Evolutionary conservation across 1,140 invertebrate species (phyloP).

Genomic region (Drosophila baimaii): DNA sequence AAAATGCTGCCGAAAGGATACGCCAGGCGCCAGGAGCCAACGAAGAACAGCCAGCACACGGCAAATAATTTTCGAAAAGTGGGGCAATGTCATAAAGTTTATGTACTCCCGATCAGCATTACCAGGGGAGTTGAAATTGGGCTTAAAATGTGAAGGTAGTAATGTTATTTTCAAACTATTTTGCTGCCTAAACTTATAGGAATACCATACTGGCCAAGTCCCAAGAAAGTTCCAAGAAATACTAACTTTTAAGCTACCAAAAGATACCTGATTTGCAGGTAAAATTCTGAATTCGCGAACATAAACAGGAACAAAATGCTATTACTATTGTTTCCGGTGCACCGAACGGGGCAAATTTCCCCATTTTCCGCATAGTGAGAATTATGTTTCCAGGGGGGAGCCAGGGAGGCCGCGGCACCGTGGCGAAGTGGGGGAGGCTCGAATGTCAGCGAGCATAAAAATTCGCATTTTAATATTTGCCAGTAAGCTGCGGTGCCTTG

Average conservation of each 20-base stretch:
- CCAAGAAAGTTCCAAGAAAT: too few relatives aligned
- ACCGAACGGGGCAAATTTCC: constrained; percentile 15
- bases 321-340: constrained; percentile 5
- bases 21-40: constrained; percentile 33
- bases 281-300: too few relatives aligned
- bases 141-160: too few relatives aligned
- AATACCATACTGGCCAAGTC: too few relatives aligned
- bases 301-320: too few relatives aligned
- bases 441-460: constrained; percentile 79
- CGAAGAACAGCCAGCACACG: constrained; percentile 11
- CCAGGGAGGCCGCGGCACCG: not conserved
- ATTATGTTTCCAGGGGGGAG: constrained; percentile 59
- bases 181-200: too few relatives aligned
- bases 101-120: too few relatives aligned
- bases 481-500: constrained; percentile 73
- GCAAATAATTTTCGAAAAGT: constrained; percentile 36
- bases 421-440: constrained; percentile 43
- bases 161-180: too few relatives aligned
- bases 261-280: too few relatives aligned
- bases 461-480: constrained; percentile 83
- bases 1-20: constrained; percentile 79
- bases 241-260: too few relatives aligned
- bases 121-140: not conserved
- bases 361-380: constrained; percentile 62
- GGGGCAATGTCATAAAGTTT: not conserved